A percentile compares a stretch with the other conserved stretches of the same genome.
These are phyloP conservation scores for Trilocha varians DNA, from an alignment of 2,888 invertebrate genomes.

Conservation along the genomic window DNA sequence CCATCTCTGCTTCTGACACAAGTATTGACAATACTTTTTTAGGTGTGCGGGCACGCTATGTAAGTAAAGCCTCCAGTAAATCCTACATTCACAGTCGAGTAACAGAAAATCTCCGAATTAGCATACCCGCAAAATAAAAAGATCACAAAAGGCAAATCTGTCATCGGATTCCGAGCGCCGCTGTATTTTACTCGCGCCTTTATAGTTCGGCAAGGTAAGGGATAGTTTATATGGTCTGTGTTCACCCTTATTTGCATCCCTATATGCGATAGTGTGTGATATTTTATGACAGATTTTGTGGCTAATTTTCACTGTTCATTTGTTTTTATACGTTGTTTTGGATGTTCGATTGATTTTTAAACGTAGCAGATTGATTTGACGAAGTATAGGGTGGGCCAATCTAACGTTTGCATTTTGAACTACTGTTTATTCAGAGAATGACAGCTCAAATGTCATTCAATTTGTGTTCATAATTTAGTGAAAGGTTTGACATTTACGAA, in stretches of 20 bases:
- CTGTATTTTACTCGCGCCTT: constrained; percentile 21
- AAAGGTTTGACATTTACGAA: too few relatives aligned
- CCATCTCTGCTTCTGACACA: too few relatives aligned
- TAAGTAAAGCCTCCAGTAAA: too few relatives aligned
- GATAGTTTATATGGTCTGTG: constrained; percentile 34
- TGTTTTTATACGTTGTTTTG: not conserved
- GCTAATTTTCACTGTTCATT: not conserved
- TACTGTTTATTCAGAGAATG: too few relatives aligned
- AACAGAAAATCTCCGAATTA: not conserved
- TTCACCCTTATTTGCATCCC: constrained; percentile 22
- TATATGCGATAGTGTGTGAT: constrained; percentile 15
- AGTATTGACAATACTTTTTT: too few relatives aligned
- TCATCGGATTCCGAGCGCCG: not conserved
- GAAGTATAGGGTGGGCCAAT: too few relatives aligned
- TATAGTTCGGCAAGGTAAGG: constrained; percentile 36
- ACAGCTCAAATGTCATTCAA: too few relatives aligned
- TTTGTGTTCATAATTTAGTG: too few relatives aligned
- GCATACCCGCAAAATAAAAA: not conserved
- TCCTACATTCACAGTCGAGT: not conserved
- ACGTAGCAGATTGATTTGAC: not conserved
- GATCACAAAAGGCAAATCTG: not conserved
- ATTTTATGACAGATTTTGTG: constrained; percentile 9
- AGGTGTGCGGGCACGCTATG: too few relatives aligned
- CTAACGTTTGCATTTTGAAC: too few relatives aligned
- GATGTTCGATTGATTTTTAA: constrained; percentile 1